Base-by-base conservation (phyloP, 2,797 vertebrate species). In the Gobio occitaniae region DNA sequence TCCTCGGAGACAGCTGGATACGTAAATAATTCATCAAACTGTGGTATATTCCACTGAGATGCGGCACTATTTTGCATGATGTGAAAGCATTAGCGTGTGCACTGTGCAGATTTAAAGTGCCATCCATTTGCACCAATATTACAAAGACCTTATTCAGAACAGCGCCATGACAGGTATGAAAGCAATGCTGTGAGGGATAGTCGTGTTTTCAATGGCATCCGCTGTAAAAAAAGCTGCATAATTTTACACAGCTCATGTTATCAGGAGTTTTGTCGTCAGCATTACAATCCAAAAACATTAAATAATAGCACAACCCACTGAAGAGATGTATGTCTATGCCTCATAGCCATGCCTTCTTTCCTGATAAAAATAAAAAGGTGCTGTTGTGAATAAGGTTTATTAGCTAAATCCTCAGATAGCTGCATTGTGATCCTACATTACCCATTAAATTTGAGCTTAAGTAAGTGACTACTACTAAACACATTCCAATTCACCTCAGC, bases 11-110 rank as follows among this genome's bases (percentile, higher is more conserved):
- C 44, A 29, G 68, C 29, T 74, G 63, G 52, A 72, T 38, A 79
- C 1, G 10, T 80, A 80, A 85, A 85, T 80, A 80, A 85, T 79
- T 84, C 13, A 85, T 72, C 32, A 32, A 65, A 63, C 76, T 38
- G 66, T 21, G 17, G 13, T 71, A 63, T 6, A 72, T 29, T 79
- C 76, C 32, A 68, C 8, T 1, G 76, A 79, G 83, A 84, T 25
- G 29, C 44, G 0, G 29, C 76, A 72, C 52, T 36, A 79, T 52
- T 61, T 52, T 79, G 32, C 77, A 54, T 71, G 41, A 63, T 72
- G 76, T 63, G 68, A 63, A 69, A 69, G 36, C 72, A 83, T 52
- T 44, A 65, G 21, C 10, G 11, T 56, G 38, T 54, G 13, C 21
- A 29, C 25, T 25, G 25, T 25, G 25, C 25, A 25, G 47, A 38